Evolutionary conservation across 2,797 vertebrate genomes (phyloP), one percentile per base, ranked within the genome.

Genomic region (Pipistrellus pygmaeus): DNA sequence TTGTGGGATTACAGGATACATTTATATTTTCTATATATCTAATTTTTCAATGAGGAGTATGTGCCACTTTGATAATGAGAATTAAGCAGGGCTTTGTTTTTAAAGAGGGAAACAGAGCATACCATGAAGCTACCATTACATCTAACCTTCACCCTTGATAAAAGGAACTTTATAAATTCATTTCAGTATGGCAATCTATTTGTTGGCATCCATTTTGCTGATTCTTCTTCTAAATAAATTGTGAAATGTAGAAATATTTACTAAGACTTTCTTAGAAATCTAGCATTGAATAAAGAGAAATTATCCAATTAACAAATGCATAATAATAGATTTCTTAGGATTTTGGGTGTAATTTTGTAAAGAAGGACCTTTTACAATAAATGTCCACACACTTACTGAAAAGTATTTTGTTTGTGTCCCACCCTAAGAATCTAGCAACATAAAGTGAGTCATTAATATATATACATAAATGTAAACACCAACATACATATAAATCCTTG

Each of bases 181-280:
- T 53, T 53, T 80, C 32, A 69, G 13, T 30, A n/a, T 25, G 44
- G 13, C 83, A 64, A 76, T 51, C 11, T 84, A n/a, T 51, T 51
- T 85, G 17, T 66, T 66, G 46, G 46, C 17, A 55, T 60, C 21
- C 4, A 62, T 69, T 92, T 73, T 38, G 3, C 30, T 66, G 23
- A 85, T 62, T 94, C 68, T 71, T 73, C 77, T 80, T 60, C 27
- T 80, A 71, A 60, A 23, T 85, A 82, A 82, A 21, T 80, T 90
- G 48, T 85, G n/a, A 90, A 94, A 95, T 51, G 13, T 38, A n/a
- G 17, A 90, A 88, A 92, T 91, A 75, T 30, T 84, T 88, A 57
- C 55, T 84, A 83, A 75, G 66, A 66, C n/a, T 84, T 95, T 83
- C 11, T 41, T 32, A 72, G 68, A 89, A 69, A 53, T 44, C 38